A percentile compares a stretch with the other conserved stretches of the same genome.
Evolutionary conservation across 2,113 vertebrate genomes (phyloP).

Genomic region (Apteryx mantelli): DNA sequence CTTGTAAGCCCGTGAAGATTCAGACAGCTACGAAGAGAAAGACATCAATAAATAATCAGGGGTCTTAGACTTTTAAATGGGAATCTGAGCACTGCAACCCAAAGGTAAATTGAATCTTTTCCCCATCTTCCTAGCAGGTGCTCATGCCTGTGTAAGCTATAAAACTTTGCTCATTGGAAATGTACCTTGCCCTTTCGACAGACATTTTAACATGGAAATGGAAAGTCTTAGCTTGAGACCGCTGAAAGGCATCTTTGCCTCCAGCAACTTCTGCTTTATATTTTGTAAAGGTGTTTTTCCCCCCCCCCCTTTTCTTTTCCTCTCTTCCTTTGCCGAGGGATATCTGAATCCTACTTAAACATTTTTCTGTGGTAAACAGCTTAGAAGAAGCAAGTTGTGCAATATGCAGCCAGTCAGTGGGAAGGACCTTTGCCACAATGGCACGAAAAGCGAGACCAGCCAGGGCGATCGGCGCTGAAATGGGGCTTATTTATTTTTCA

Average conservation of each 20-base stretch:
- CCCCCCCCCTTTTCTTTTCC: conserved; percentile 3
- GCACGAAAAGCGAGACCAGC: neutral
- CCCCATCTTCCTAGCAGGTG: conserved; percentile 61
- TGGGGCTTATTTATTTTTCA: neutral
- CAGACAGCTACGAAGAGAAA: conserved; percentile 85
- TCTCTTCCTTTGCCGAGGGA: conserved; percentile 44
- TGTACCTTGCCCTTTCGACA: conserved; percentile 69
- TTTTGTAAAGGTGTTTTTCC: neutral
- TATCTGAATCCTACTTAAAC: conserved; percentile 57
- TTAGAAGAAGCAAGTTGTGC: neutral
- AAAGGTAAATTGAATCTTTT: conserved; percentile 88
- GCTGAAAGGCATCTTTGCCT: conserved; percentile 58
- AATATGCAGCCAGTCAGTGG: neutral
- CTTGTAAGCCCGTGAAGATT: conserved; percentile 79
- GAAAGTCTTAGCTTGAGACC: conserved; percentile 61
- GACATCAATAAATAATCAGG: conserved; percentile 99
- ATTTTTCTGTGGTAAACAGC: conserved; percentile 41
- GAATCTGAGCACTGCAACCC: conserved; percentile 87
- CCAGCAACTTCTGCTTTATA: conserved; percentile 51
- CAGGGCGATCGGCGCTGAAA: neutral
- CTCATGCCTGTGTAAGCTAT: conserved; percentile 56
- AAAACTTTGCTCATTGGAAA: conserved; percentile 70
- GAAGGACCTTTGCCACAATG: neutral
- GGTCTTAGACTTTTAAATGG: conserved; percentile 94
- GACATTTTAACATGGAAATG: conserved; percentile 77